Conservation (phyloP, 1,140 invertebrate genomes). For the Spodoptera frugiperda region DNA sequence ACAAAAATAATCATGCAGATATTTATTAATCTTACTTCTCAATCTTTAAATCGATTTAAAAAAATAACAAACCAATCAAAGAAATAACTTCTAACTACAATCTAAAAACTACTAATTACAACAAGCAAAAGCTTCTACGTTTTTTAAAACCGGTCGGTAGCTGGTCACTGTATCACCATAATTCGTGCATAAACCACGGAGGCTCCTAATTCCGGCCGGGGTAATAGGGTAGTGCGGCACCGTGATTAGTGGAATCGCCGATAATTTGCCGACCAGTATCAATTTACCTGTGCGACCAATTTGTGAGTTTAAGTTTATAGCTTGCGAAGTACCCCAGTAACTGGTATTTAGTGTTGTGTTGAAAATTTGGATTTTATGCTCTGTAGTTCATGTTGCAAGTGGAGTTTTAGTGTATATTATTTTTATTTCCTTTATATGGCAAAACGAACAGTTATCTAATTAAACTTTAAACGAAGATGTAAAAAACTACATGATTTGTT, state of each 20-base stretch:
- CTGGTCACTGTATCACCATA: conserved; percentile 1
- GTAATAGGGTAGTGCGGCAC: background rate
- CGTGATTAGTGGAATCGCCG: conserved; percentile 29
- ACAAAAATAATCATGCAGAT: no score
- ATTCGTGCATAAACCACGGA: conserved; percentile 14
- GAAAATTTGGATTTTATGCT: background rate
- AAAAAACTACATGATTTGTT: no score
- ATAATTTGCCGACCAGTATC: conserved; percentile 29
- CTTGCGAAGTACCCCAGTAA: background rate
- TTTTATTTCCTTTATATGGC: no score
- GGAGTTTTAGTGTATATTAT: no score
- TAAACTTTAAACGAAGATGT: no score
- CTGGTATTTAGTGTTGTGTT: background rate
- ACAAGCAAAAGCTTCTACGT: background rate
- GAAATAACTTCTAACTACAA: background rate
- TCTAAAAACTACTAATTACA: background rate
- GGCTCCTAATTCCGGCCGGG: conserved; percentile 1
- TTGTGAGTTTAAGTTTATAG: conserved; percentile 29
- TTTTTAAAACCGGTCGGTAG: background rate
- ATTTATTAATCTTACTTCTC: no score
- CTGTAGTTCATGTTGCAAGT: background rate
- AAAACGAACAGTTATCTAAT: no score
- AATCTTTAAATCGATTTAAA: no score
- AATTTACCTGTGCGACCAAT: conserved; percentile 30
- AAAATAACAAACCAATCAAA: background rate